phyloP scores from a whole-genome alignment of 2,888 invertebrate genomes.

The Iphiclides podalirius region DNA sequence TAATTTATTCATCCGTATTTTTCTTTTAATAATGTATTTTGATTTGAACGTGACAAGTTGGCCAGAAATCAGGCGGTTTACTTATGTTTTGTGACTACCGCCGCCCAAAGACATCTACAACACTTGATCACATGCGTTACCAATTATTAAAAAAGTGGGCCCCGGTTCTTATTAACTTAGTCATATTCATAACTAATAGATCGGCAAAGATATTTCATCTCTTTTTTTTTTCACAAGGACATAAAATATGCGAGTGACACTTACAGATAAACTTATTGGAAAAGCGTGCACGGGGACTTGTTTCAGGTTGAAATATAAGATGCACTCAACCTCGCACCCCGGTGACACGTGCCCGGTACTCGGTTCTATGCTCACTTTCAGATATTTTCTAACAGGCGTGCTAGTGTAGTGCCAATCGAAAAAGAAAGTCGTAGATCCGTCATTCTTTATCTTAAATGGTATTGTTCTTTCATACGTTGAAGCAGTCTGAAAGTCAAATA shows the following conservation, averaged over 20 bases:
- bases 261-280: slow-evolving; percentile 57
- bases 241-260: slow-evolving; percentile 30
- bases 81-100: too few species aligned
- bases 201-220: too few species aligned
- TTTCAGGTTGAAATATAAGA: slow-evolving; percentile 54
- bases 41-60: too few species aligned
- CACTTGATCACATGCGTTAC: too few species aligned
- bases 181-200: too few species aligned
- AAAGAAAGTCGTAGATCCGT: slow-evolving; percentile 68
- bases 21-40: too few species aligned
- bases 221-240: too few species aligned
- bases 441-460: slow-evolving; percentile 61
- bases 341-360: slow-evolving; percentile 58
- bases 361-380: slow-evolving; percentile 58
- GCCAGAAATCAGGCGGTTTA: too few species aligned
- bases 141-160: too few species aligned
- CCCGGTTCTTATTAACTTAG: too few species aligned
- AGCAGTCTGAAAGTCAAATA: slow-evolving; percentile 49
- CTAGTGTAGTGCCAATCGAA: slow-evolving; percentile 62
- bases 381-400: slow-evolving; percentile 57
- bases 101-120: too few species aligned
- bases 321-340: slow-evolving; percentile 52
- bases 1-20: too few species aligned
- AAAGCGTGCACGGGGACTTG: slow-evolving; percentile 63
- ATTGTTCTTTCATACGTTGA: slow-evolving; percentile 66